phyloP scores from a whole-genome alignment of 2,797 vertebrate genomes.

The Hippopotamyrus pictus region DNA sequence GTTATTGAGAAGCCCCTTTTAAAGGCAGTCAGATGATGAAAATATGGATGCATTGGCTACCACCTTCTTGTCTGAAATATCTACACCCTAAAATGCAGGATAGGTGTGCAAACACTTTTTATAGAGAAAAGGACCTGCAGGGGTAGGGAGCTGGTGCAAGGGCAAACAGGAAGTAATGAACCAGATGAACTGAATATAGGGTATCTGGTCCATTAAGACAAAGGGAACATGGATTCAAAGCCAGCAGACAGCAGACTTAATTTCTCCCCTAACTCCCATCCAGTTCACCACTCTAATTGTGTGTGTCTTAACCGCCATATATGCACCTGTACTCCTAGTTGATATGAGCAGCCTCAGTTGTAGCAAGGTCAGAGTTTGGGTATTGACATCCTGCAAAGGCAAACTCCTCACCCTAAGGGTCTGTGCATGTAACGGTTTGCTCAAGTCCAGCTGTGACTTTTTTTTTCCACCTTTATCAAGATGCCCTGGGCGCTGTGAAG shows the following conservation, averaged over 20 bases:
- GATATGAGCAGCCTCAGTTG: not conserved
- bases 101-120: not conserved
- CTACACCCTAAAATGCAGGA: not conserved
- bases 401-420: not conserved
- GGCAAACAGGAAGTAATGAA: not conserved
- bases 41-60: not conserved
- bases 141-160: not conserved
- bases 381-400: not conserved
- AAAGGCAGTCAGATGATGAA: not conserved
- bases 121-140: not conserved
- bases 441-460: not conserved
- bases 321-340: not conserved
- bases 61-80: not conserved
- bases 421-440: not conserved
- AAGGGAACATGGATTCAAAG: not conserved
- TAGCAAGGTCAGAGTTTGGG: not conserved
- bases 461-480: not conserved
- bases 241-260: not conserved
- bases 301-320: not conserved
- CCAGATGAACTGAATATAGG: not conserved
- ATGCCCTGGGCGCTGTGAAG: not conserved
- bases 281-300: not conserved
- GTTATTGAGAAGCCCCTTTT: not conserved
- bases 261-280: not conserved
- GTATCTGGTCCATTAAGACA: not conserved